phyloP scores from a whole-genome alignment of 1,140 invertebrate species.

The Bradynema listronoti region DNA sequence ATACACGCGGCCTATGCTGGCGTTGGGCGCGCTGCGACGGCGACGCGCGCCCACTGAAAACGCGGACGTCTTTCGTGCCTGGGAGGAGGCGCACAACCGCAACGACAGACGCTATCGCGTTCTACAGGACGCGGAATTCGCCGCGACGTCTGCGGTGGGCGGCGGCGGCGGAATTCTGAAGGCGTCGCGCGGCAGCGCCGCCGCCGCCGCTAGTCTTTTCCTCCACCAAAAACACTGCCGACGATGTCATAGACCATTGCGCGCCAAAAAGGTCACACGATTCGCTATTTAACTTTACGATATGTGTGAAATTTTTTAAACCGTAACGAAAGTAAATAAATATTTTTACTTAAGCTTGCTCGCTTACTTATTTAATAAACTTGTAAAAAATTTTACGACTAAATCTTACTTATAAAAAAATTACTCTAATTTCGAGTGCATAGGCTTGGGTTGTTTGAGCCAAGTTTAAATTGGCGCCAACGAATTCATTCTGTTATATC shows the following conservation, averaged over 20 bases:
- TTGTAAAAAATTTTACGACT: no score
- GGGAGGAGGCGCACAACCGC: neutral
- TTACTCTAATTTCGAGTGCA: no score
- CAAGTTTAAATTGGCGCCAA: no score
- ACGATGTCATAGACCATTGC: constrained; percentile 1
- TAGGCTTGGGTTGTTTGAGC: no score
- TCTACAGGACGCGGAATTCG: neutral
- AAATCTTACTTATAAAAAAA: no score
- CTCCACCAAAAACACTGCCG: neutral
- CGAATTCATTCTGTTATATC: no score
- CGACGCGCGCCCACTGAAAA: neutral
- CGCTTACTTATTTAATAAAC: no score
- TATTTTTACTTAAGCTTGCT: no score
- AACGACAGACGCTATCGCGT: neutral
- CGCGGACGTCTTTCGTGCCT: neutral
- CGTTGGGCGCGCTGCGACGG: neutral
- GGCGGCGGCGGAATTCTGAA: neutral
- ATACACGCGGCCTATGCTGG: no score
- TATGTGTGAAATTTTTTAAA: no score
- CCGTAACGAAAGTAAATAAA: no score
- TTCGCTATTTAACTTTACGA: no score
- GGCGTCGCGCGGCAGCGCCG: neutral
- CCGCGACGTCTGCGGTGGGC: neutral
- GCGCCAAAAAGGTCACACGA: neutral
- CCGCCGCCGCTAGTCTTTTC: neutral